Conservation (phyloP, 2,888 invertebrate species). For the Andrena dorsata region DNA sequence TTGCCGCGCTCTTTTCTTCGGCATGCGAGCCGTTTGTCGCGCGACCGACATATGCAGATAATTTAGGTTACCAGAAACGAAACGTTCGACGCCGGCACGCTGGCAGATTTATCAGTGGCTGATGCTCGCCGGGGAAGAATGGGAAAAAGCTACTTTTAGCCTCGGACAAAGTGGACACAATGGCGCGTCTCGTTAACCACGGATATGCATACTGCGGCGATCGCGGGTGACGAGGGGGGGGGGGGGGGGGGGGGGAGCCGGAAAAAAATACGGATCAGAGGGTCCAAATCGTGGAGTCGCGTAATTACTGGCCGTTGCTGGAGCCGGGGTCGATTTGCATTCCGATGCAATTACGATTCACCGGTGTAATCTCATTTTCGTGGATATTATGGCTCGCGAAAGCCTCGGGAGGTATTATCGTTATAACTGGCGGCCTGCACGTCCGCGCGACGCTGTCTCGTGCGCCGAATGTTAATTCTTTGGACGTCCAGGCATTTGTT, state of each 20-base stretch:
- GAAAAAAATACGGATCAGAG: slow-evolving; percentile 11
- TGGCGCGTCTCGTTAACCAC: slow-evolving; percentile 24
- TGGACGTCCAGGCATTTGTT: neutral
- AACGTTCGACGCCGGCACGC: slow-evolving; percentile 3
- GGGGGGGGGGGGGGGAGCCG: too few relatives aligned
- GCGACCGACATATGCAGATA: slow-evolving; percentile 23
- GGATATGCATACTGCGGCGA: too few relatives aligned
- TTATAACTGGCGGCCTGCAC: slow-evolving; percentile 15
- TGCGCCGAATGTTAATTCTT: slow-evolving; percentile 39
- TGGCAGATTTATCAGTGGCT: slow-evolving; percentile 35
- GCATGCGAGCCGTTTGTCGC: neutral
- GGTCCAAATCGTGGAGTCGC: slow-evolving; percentile 27
- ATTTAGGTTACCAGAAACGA: slow-evolving; percentile 29
- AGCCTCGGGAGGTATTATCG: slow-evolving; percentile 26
- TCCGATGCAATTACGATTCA: slow-evolving; percentile 61
- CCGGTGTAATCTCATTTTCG: slow-evolving; percentile 58
- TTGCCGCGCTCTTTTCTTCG: slow-evolving; percentile 9
- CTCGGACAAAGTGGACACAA: neutral
- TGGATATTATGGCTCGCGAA: slow-evolving; percentile 29
- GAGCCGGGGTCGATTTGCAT: slow-evolving; percentile 58
- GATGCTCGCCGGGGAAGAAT: neutral
- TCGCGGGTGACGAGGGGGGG: neutral
- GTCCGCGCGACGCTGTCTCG: slow-evolving; percentile 21
- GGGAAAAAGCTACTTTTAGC: slow-evolving; percentile 6
- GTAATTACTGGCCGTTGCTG: slow-evolving; percentile 50